These are phyloP conservation scores for Puffinus mauretanicus DNA, from an alignment of 2,113 vertebrate genomes.

Conservation along the genomic window DNA sequence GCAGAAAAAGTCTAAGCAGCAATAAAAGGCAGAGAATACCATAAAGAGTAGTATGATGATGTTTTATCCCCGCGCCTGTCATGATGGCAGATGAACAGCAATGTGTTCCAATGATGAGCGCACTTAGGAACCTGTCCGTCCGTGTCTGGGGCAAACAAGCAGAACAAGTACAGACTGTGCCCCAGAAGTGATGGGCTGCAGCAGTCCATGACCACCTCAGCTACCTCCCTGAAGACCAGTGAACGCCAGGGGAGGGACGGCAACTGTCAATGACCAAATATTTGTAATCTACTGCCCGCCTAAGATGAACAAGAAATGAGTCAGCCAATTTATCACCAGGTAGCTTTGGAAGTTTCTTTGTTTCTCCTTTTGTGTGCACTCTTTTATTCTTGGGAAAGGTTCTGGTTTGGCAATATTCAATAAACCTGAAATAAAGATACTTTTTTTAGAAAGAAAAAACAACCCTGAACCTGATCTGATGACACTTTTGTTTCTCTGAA, in stretches of 20 bases:
- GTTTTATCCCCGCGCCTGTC: not conserved
- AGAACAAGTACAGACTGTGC: not conserved
- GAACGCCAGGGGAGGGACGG: not conserved
- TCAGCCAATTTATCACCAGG: not conserved
- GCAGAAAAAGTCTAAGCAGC: not conserved
- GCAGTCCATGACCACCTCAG: not conserved
- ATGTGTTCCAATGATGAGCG: fast-evolving
- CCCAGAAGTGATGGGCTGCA: not conserved
- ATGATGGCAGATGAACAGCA: not conserved
- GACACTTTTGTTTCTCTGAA: not conserved
- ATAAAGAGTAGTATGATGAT: not conserved
- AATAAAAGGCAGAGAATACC: not conserved
- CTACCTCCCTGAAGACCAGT: not conserved
- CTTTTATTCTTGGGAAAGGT: not conserved
- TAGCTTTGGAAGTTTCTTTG: not conserved
- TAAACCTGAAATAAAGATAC: not conserved
- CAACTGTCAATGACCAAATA: not conserved
- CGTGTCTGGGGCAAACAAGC: fast-evolving
- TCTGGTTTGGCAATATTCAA: not conserved
- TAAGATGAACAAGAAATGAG: not conserved
- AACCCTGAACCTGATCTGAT: not conserved
- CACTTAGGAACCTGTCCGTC: not conserved
- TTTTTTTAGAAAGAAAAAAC: not conserved
- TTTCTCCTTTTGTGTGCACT: not conserved
- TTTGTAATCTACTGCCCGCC: not conserved